A percentile compares a stretch with the other conserved stretches of the same genome.
phyloP scores from a whole-genome alignment of 2,113 vertebrate genomes.

The Chrysochloris asiatica region DNA sequence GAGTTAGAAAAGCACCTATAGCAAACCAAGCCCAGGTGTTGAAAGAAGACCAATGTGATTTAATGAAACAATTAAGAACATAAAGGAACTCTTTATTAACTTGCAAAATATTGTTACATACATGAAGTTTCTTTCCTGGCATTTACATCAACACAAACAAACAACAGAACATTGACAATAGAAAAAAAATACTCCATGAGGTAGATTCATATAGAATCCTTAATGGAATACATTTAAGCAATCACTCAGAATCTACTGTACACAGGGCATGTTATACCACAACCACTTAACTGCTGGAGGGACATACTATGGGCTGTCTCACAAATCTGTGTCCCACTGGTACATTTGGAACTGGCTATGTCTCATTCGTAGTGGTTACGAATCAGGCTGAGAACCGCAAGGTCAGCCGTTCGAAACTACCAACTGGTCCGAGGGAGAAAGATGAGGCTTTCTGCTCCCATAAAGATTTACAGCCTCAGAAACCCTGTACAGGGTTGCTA shows the following conservation, averaged over 20 bases:
- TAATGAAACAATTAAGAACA: too few relatives aligned
- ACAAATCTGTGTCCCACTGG: neutral
- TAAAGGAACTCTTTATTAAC: too few relatives aligned
- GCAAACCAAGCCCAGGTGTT: too few relatives aligned
- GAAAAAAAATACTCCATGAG: neutral
- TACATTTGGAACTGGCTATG: neutral
- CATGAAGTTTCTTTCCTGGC: neutral
- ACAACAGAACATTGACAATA: neutral
- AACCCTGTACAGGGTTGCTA: too few relatives aligned
- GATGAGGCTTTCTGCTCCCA: too few relatives aligned
- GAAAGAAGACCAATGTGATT: too few relatives aligned
- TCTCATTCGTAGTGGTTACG: too few relatives aligned
- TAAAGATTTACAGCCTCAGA: too few relatives aligned
- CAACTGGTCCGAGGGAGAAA: too few relatives aligned
- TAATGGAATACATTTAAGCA: neutral
- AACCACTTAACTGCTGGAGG: neutral
- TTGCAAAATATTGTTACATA: constrained; percentile 33
- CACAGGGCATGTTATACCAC: neutral
- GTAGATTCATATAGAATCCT: neutral
- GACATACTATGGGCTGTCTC: neutral
- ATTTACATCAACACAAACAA: neutral
- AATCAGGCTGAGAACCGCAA: too few relatives aligned
- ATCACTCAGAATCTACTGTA: neutral
- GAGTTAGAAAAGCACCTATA: too few relatives aligned
- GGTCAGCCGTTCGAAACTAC: too few relatives aligned